These are phyloP conservation scores for Eumaeus atala DNA, from an alignment of 1,140 invertebrate species.

Conservation along the genomic window DNA sequence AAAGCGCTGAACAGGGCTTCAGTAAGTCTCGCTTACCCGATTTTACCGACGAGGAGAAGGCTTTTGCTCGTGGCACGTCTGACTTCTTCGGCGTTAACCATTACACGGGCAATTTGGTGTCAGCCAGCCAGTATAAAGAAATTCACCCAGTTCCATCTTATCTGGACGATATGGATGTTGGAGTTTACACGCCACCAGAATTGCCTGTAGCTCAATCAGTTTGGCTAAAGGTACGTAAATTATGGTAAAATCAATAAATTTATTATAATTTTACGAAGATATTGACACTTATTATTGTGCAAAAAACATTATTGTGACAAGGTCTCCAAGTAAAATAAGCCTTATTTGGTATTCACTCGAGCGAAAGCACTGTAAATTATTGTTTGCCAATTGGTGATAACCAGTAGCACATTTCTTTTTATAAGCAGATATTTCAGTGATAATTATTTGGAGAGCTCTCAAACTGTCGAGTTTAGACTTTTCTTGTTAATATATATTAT, in stretches of 20 bases:
- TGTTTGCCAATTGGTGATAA: too few species aligned
- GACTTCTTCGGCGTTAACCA: slow-evolving; percentile 81
- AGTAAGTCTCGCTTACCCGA: slow-evolving; percentile 69
- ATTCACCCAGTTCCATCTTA: slow-evolving; percentile 28
- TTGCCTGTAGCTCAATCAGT: slow-evolving; percentile 31
- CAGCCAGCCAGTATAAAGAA: slow-evolving; percentile 24
- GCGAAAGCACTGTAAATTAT: too few species aligned
- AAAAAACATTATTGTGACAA: too few species aligned
- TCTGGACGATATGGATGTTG: slow-evolving; percentile 31
- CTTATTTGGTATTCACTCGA: too few species aligned
- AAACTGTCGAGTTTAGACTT: too few species aligned
- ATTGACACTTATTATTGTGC: too few species aligned
- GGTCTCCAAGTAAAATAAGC: too few species aligned
- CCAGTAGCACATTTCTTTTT: too few species aligned
- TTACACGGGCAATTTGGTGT: slow-evolving; percentile 65
- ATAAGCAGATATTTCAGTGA: too few species aligned
- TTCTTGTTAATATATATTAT: too few species aligned
- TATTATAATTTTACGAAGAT: too few species aligned
- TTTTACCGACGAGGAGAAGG: slow-evolving; percentile 70
- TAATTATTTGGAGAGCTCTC: too few species aligned
- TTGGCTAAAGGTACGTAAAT: slow-evolving; percentile 33
- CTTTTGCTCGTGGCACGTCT: slow-evolving; percentile 73
- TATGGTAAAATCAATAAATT: neutral
- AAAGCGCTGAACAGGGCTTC: slow-evolving; percentile 69
- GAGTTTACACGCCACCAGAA: slow-evolving; percentile 22